These are phyloP conservation scores for Xyliphius kryptos DNA, from an alignment of 2,113 vertebrate species.

Conservation along the genomic window DNA sequence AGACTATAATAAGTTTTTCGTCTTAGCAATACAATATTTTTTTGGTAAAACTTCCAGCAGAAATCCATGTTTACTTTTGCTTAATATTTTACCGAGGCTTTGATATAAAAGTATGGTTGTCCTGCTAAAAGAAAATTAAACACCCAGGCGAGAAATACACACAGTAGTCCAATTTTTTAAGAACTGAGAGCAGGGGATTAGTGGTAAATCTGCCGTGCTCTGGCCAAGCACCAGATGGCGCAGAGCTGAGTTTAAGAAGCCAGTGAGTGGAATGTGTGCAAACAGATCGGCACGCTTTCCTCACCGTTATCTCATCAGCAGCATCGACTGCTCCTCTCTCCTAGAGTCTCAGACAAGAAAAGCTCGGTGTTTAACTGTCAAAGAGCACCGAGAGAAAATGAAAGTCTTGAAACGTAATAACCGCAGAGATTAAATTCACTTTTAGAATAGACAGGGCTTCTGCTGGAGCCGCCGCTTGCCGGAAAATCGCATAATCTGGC, in stretches of 20 bases:
- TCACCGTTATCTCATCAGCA: conserved; percentile 78
- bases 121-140: too few species aligned
- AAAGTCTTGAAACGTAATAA: conserved; percentile 35
- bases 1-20: too few species aligned
- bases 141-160: neutral
- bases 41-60: too few species aligned
- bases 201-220: conserved; percentile 65
- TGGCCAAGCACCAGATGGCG: conserved; percentile 74
- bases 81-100: neutral
- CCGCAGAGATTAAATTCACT: conserved; percentile 79
- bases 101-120: too few species aligned
- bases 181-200: conserved; percentile 59
- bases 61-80: neutral
- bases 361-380: conserved; percentile 55
- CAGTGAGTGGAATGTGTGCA: conserved; percentile 63
- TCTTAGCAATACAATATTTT: too few species aligned
- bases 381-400: conserved; percentile 42
- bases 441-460: conserved; percentile 41
- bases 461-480: conserved; percentile 58
- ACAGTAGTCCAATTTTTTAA: conserved; percentile 44
- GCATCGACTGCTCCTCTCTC: conserved; percentile 47
- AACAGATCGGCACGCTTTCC: conserved; percentile 70
- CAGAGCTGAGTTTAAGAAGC: conserved; percentile 60
- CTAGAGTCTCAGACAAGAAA: conserved; percentile 71
- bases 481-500: conserved; percentile 41